These are phyloP conservation scores for Podarcis lilfordi DNA, from an alignment of 2,797 vertebrate genomes.

Conservation along the genomic window DNA sequence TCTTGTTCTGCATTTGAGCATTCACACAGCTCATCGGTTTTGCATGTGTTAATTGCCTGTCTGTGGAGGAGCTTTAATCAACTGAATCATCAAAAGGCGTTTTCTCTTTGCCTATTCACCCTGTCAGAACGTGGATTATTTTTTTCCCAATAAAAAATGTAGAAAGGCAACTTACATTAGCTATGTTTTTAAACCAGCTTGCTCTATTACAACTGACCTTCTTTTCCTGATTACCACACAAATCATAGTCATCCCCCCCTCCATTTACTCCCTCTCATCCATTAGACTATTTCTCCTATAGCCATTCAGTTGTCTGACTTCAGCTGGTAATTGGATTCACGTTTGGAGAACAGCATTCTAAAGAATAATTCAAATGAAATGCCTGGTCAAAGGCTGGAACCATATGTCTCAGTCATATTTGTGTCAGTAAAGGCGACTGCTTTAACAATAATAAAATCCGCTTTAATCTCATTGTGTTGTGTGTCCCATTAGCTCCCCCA, in stretches of 20 bases:
- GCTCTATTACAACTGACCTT: constrained; percentile 83
- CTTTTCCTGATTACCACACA: constrained; percentile 80
- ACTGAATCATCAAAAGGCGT: constrained; percentile 71
- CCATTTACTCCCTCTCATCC: constrained; percentile 58
- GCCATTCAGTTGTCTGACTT: constrained; percentile 77
- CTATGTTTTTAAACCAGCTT: constrained; percentile 75
- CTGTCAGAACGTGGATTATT: constrained; percentile 70
- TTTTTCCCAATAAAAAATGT: constrained; percentile 75
- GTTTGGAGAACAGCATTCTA: constrained; percentile 73
- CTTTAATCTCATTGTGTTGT: constrained; percentile 64
- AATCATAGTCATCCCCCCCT: constrained; percentile 70
- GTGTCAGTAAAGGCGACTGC: constrained; percentile 67
- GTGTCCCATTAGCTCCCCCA: constrained; percentile 52
- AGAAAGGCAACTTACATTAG: constrained; percentile 70
- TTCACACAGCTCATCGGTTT: constrained; percentile 57
- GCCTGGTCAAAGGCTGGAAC: constrained; percentile 74
- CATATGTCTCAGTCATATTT: constrained; percentile 77
- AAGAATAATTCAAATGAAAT: constrained; percentile 77
- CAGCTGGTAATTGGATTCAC: constrained; percentile 81
- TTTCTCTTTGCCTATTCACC: constrained; percentile 64
- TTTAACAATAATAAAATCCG: constrained; percentile 63
- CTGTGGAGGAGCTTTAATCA: constrained; percentile 72
- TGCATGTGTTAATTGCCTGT: constrained; percentile 61
- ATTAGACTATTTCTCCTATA: constrained; percentile 73
- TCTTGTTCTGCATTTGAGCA: constrained; percentile 24